These are phyloP conservation scores for Trochalopteron elliotii DNA, from an alignment of 2,113 vertebrate species.

Conservation along the genomic window DNA sequence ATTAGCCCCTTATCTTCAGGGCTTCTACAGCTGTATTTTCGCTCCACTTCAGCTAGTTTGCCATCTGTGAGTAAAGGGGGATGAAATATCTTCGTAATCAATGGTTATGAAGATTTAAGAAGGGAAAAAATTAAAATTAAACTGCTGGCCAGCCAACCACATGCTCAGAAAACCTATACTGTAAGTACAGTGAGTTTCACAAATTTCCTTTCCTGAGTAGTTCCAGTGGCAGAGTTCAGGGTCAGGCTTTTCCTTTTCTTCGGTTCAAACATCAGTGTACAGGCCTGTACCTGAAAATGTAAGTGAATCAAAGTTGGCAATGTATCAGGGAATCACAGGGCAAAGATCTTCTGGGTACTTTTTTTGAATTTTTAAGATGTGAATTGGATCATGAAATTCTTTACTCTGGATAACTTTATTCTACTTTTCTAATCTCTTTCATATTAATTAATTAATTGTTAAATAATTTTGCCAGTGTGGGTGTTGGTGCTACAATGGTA, in stretches of 20 bases:
- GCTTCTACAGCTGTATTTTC: neutral
- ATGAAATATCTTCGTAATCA: neutral
- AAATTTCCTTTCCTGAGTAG: neutral
- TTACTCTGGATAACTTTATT: neutral
- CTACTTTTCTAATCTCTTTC: neutral
- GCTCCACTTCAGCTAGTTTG: neutral
- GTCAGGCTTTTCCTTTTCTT: neutral
- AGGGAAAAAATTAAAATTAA: neutral
- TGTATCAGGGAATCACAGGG: neutral
- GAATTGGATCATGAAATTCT: neutral
- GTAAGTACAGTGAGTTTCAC: neutral
- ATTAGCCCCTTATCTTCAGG: neutral
- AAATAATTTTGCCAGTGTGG: neutral
- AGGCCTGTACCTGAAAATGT: neutral
- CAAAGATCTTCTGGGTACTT: neutral
- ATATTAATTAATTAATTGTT: neutral
- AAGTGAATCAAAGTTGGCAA: neutral
- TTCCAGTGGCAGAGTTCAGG: neutral
- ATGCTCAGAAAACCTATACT: neutral
- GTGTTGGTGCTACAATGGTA: neutral
- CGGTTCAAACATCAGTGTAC: neutral
- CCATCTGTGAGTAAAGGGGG: neutral
- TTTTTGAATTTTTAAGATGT: neutral
- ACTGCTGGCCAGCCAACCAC: neutral
- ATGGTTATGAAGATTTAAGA: neutral